Percentiles rank a stretch among this genome's conserved stretches.
phyloP scores from a whole-genome alignment of 2,113 vertebrate species.

The Chaenogobius annularis region DNA sequence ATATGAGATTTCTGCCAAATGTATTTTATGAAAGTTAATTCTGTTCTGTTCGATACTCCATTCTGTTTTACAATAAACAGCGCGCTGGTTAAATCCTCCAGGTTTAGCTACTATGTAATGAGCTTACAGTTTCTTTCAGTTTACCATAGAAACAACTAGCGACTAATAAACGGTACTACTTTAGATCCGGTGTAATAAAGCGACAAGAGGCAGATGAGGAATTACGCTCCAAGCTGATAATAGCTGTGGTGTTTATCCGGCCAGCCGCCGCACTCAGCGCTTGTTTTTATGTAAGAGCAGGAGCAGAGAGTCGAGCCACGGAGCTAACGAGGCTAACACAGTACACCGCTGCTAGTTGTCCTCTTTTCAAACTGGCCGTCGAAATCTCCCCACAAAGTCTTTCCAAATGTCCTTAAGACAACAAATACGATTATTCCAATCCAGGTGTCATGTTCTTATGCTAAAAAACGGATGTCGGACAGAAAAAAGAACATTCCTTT shows the following conservation, averaged over 20 bases:
- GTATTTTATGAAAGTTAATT: neutral
- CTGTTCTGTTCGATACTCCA: neutral
- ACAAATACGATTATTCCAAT: neutral
- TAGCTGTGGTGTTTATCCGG: neutral
- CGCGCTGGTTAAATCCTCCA: slow-evolving; percentile 5
- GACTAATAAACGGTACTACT: neutral
- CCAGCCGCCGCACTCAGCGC: slow-evolving; percentile 2
- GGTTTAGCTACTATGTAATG: slow-evolving; percentile 36
- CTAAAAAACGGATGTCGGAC: neutral
- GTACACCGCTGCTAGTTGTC: neutral
- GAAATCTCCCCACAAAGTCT: slow-evolving; percentile 9
- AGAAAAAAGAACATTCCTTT: neutral
- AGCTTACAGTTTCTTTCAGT: slow-evolving; percentile 32
- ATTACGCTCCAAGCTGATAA: neutral
- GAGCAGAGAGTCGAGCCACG: slow-evolving; percentile 3
- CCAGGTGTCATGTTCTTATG: neutral
- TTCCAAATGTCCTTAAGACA: neutral
- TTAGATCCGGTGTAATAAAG: neutral
- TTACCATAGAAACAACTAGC: neutral
- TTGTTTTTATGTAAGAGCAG: slow-evolving; percentile 45
- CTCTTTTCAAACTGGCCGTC: neutral
- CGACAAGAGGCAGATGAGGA: fast-evolving
- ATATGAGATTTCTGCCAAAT: neutral
- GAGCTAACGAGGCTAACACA: slow-evolving; percentile 30
- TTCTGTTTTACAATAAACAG: neutral